Percentiles rank a stretch among this genome's conserved stretches.
Evolutionary conservation across 2,888 invertebrate species (phyloP).

Genomic region (Drosophila mimica): DNA sequence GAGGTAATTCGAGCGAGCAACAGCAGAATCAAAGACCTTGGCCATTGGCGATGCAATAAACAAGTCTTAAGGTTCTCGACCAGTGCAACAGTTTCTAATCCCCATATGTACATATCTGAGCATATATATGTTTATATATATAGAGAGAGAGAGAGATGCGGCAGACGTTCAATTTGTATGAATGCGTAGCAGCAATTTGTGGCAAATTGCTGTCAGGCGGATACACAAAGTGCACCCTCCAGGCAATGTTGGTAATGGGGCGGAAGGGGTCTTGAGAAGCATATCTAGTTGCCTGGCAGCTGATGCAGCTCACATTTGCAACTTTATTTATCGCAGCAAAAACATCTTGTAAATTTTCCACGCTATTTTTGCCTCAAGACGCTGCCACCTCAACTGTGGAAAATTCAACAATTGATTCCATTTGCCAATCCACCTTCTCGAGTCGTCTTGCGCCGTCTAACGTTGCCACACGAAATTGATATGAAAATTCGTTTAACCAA

Average conservation of each 20-base stretch:
- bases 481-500: slow-evolving; percentile 79
- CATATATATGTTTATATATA: not conserved
- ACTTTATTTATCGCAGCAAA: slow-evolving; percentile 79
- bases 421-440: slow-evolving; percentile 62
- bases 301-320: slow-evolving; percentile 76
- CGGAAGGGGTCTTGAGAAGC: not conserved
- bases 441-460: slow-evolving; percentile 12
- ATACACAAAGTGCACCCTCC: slow-evolving; percentile 45
- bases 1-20: slow-evolving; percentile 3
- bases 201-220: slow-evolving; percentile 71
- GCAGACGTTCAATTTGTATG: slow-evolving; percentile 65
- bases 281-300: slow-evolving; percentile 49
- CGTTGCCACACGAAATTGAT: slow-evolving; percentile 62
- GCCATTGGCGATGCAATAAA: slow-evolving; percentile 65
- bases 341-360: slow-evolving; percentile 81
- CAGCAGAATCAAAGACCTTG: slow-evolving; percentile 24
- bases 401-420: slow-evolving; percentile 79
- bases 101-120: slow-evolving; percentile 5
- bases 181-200: slow-evolving; percentile 76
- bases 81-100: slow-evolving; percentile 63
- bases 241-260: not conserved
- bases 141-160: not conserved
- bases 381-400: slow-evolving; percentile 35
- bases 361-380: slow-evolving; percentile 68
- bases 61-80: slow-evolving; percentile 68